These are phyloP conservation scores for Huso huso DNA, from an alignment of 2,797 vertebrate genomes.

Conservation along the genomic window DNA sequence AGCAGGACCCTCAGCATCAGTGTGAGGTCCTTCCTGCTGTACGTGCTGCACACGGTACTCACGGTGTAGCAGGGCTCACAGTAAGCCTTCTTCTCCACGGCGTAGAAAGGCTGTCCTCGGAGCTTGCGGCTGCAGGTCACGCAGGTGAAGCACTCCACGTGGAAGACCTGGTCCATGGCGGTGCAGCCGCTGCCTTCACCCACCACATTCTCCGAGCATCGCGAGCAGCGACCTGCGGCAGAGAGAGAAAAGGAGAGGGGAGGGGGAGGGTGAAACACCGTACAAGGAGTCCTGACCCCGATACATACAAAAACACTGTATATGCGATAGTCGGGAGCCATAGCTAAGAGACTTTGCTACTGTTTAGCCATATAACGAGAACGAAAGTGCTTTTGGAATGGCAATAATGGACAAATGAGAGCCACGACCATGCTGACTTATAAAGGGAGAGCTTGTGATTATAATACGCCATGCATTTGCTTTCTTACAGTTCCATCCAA, in stretches of 20 bases:
- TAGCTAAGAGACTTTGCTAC: no score
- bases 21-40: no score
- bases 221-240: slow-evolving; percentile 80
- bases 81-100: slow-evolving; percentile 94
- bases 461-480: no score
- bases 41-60: slow-evolving; percentile 46
- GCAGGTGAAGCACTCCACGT: slow-evolving; percentile 90
- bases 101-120: slow-evolving; percentile 92
- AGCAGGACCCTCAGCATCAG: no score
- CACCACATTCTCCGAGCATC: slow-evolving; percentile 92
- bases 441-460: no score
- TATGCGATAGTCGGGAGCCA: no score
- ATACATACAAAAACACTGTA: slow-evolving; percentile 1
- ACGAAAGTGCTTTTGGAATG: no score
- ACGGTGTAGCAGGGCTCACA: slow-evolving; percentile 96
- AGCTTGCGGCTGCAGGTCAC: slow-evolving; percentile 83
- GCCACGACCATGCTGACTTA: no score
- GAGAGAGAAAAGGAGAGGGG: slow-evolving; percentile 7
- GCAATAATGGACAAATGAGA: no score
- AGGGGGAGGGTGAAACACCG: slow-evolving; percentile 4
- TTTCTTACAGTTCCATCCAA: no score
- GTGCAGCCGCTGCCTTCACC: slow-evolving; percentile 95
- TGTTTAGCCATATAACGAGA: no score
- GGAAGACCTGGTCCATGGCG: slow-evolving; percentile 98
- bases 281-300: slow-evolving; percentile 17